Base-by-base conservation (phyloP, 2,797 vertebrate genomes). In the Distichodus sexfasciatus region DNA sequence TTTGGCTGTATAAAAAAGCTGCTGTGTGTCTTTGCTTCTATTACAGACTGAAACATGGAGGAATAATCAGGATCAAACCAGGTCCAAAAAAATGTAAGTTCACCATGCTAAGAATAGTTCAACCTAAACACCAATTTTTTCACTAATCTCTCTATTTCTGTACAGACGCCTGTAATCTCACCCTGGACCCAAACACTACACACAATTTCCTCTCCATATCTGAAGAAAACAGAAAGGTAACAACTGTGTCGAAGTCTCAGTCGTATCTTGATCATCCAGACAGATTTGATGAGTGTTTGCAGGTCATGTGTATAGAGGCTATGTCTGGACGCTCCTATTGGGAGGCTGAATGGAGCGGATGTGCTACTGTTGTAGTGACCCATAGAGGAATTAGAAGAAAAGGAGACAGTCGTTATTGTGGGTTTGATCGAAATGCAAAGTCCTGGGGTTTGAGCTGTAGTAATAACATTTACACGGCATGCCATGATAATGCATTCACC, bases 291-390 rank as follows among this genome's bases (percentile, higher is more conserved):
- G 1, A 23, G 10, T n/a, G 15, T 14, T 8, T 10, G 35, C 21
- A 55, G 5, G 51, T 55, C 19, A 0, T 58, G 33, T 4, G 59
- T 44, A 47, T 1, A 29, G 40, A 62, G 40, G 9, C 3, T 29
- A 23, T 62, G 59, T 17, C 24, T 1, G 26, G 26, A 62, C 23
- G 38, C 19, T 24, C 44, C 23, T 65, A 66, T 35, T 66, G 63
- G 63, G 64, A 66, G 28, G 64, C 19, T 43, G 64, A 66, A 43
- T 66, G 50, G 64, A 55, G 19, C n/a, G 63, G 63, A 24, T 15
- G 48, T 41, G 48, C 36, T 10, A 14, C 48, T 23, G 33, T 51
- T 53, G 35, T 33, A 41, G 35, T 66, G 21, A 23, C 50, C 26
- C 53, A 41, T 51, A 51, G 36, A 51, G 63, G 35, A 38, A 40